These are phyloP conservation scores for Apamea monoglypha DNA, from an alignment of 2,888 invertebrate species.

Conservation along the genomic window DNA sequence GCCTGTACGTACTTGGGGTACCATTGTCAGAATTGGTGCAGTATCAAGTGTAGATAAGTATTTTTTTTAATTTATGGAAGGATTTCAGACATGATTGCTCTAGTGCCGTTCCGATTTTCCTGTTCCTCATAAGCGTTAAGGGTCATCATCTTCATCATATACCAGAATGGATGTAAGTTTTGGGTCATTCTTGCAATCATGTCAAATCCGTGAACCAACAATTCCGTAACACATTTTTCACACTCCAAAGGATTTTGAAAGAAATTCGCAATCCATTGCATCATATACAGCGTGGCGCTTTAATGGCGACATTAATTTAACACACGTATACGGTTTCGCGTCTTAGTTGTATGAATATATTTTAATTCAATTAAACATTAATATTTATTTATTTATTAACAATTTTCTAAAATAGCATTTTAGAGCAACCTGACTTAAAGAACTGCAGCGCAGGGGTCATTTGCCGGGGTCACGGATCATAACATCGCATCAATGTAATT, in stretches of 20 bases:
- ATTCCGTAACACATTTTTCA: neutral
- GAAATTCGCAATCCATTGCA: neutral
- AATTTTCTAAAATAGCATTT: too few species aligned
- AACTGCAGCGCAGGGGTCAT: too few species aligned
- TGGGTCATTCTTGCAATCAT: neutral
- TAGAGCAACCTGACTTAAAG: too few species aligned
- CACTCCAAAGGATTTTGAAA: neutral
- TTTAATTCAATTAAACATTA: too few species aligned
- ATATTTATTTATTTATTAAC: too few species aligned
- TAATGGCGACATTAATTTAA: too few species aligned
- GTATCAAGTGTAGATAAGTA: neutral
- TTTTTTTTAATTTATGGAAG: neutral
- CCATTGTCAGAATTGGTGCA: neutral
- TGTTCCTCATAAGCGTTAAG: too few species aligned
- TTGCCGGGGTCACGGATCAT: too few species aligned
- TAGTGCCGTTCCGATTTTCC: neutral
- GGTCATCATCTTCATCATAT: neutral
- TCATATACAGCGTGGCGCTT: too few species aligned
- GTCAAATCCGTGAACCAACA: neutral
- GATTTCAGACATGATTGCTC: neutral
- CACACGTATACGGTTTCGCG: too few species aligned
- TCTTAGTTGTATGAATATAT: too few species aligned
- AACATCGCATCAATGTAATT: too few species aligned
- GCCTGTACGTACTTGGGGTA: neutral
- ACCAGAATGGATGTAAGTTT: neutral